These are phyloP conservation scores for Bubalus kerabau DNA, from an alignment of 2,113 vertebrate genomes.

Conservation along the genomic window DNA sequence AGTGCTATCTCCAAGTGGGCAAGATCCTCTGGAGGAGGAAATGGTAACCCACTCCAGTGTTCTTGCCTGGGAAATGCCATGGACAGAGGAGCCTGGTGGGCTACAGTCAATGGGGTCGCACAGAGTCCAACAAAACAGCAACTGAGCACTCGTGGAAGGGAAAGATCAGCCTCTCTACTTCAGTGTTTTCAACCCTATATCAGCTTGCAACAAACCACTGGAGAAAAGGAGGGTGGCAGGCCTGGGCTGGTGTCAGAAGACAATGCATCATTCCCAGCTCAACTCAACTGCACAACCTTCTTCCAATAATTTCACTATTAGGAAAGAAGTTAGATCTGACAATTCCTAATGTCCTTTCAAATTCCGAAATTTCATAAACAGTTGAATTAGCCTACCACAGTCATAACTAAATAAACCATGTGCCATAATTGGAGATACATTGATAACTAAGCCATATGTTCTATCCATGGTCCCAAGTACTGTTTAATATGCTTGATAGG, in stretches of 20 bases:
- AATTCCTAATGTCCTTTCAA: background rate
- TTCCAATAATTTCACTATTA: background rate
- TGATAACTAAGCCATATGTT: background rate
- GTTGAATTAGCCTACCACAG: background rate
- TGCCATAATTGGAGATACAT: background rate
- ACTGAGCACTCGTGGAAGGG: background rate
- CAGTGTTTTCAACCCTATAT: background rate
- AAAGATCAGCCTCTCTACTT: background rate
- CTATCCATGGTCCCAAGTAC: background rate
- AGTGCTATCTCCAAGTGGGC: fast-evolving
- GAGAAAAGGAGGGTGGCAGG: fast-evolving
- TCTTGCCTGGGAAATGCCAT: background rate
- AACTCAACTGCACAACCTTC: background rate
- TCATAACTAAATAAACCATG: background rate
- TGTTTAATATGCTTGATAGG: background rate
- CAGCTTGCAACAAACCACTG: background rate
- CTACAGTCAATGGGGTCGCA: fast-evolving
- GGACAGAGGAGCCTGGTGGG: background rate
- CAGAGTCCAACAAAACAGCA: background rate
- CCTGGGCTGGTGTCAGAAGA: background rate
- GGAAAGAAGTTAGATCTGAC: background rate
- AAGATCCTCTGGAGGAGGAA: background rate
- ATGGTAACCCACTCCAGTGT: background rate
- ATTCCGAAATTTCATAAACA: background rate
- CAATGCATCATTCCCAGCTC: background rate